A percentile compares a stretch with the other conserved stretches of the same genome.
Conservation (phyloP, 2,113 vertebrate species). For the Bos indicus region DNA sequence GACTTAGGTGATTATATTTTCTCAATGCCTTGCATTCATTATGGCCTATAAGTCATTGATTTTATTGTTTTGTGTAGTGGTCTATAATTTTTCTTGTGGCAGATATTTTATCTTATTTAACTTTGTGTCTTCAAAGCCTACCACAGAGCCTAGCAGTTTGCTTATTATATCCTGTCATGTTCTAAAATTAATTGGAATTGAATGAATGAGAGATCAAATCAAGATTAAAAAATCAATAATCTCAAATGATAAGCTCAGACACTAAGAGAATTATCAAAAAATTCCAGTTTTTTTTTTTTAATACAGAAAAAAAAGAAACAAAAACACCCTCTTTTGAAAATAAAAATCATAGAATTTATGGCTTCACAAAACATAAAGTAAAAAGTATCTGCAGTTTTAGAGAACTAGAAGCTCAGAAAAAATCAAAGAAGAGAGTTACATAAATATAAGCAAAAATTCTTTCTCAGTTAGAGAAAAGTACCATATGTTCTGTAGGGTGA, state of each 20-base stretch:
- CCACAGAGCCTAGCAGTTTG: background rate
- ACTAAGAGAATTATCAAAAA: background rate
- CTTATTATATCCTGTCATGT: background rate
- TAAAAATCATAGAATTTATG: background rate
- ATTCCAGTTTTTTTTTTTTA: background rate
- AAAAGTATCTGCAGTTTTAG: background rate
- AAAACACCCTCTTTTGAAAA: background rate
- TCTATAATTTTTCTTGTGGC: background rate
- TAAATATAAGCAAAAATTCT: background rate
- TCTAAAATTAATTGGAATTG: background rate
- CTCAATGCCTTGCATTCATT: background rate
- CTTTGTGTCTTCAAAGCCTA: background rate
- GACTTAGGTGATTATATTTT: background rate
- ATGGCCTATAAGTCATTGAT: background rate
- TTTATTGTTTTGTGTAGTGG: background rate
- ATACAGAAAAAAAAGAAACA: background rate
- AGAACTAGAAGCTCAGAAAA: background rate
- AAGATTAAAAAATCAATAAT: background rate
- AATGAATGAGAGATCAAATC: background rate
- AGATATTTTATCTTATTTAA: background rate
- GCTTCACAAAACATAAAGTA: background rate
- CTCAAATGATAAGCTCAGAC: constrained; percentile 19
- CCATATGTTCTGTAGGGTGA: background rate
- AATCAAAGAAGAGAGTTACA: background rate
- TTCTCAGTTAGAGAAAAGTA: background rate